These are phyloP conservation scores for Acanthochromis polyacanthus DNA, from an alignment of 2,113 vertebrate genomes.

Conservation along the genomic window DNA sequence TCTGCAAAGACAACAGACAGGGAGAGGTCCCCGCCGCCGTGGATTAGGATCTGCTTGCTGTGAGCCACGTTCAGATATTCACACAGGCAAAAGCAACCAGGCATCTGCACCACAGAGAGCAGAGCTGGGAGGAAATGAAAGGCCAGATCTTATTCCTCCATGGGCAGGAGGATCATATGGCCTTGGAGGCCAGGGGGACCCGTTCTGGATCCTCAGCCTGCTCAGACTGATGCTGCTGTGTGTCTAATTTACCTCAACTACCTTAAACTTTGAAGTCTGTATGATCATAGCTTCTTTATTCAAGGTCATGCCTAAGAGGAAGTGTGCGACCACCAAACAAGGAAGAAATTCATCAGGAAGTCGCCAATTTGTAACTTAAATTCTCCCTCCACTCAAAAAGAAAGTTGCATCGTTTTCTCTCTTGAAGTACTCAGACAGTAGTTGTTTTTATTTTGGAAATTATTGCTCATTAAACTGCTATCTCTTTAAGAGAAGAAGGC, in stretches of 20 bases:
- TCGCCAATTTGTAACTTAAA: too few species aligned
- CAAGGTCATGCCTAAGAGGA: neutral
- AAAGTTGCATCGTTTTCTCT: neutral
- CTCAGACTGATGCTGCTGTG: conserved; percentile 1
- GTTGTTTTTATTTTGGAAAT: neutral
- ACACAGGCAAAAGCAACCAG: conserved; percentile 47
- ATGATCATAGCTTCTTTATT: neutral
- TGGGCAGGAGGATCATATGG: conserved; percentile 52
- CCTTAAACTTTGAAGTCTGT: neutral
- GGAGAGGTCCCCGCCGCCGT: conserved; percentile 57
- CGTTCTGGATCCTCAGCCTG: conserved; percentile 18
- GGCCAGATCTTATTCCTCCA: conserved; percentile 25
- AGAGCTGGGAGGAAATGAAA: conserved; percentile 64
- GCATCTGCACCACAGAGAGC: conserved; percentile 59
- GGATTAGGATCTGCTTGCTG: conserved; percentile 65
- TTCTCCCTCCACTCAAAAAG: too few species aligned
- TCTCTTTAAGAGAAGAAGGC: too few species aligned
- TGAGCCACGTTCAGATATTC: conserved; percentile 56
- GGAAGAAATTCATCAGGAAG: too few species aligned
- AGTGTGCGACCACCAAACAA: neutral
- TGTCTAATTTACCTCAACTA: neutral
- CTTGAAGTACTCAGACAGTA: neutral
- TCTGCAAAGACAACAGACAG: conserved; percentile 77
- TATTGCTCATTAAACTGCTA: too few species aligned
- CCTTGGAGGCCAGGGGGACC: conserved; percentile 58